Percentiles rank a stretch among this genome's conserved stretches.
Evolutionary conservation across 2,113 vertebrate genomes (phyloP).

Genomic region (Cololabis saira): DNA sequence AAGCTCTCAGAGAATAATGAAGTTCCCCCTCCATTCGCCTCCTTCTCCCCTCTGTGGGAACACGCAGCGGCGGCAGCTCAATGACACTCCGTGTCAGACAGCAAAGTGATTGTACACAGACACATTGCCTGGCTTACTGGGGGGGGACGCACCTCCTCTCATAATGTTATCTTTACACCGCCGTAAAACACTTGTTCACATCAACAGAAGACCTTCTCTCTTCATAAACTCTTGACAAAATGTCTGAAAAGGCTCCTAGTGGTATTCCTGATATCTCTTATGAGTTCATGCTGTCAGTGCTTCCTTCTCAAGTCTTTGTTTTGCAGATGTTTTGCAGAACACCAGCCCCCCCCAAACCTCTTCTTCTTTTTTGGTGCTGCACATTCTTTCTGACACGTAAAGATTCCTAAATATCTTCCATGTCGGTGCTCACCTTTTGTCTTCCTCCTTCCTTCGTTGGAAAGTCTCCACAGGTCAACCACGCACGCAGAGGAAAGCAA

Average conservation of each 20-base stretch:
- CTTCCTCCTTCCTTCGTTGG: slow-evolving; percentile 48
- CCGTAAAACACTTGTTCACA: slow-evolving; percentile 31
- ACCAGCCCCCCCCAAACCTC: neutral
- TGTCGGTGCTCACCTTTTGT: slow-evolving; percentile 70
- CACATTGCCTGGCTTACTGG: slow-evolving; percentile 17
- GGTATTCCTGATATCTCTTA: slow-evolving; percentile 35
- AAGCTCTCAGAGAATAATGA: slow-evolving; percentile 74
- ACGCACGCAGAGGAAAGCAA: slow-evolving; percentile 62
- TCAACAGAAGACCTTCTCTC: slow-evolving; percentile 1
- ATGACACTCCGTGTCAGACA: slow-evolving; percentile 57
- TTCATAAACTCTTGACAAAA: slow-evolving; percentile 18
- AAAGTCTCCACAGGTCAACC: slow-evolving; percentile 69
- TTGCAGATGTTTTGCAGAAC: slow-evolving; percentile 42
- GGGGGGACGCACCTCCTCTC: slow-evolving; percentile 17
- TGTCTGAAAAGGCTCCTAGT: slow-evolving; percentile 26
- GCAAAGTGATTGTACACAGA: slow-evolving; percentile 52
- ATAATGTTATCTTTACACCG: slow-evolving; percentile 28
- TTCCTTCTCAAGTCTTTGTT: slow-evolving; percentile 62
- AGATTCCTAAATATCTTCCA: slow-evolving; percentile 42
- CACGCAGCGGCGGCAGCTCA: slow-evolving; percentile 52
- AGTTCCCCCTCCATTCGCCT: slow-evolving; percentile 51
- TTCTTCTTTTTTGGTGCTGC: neutral
- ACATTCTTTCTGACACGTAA: slow-evolving; percentile 14
- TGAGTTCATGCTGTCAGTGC: slow-evolving; percentile 45
- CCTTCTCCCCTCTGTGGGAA: slow-evolving; percentile 44